Evolutionary conservation across 2,888 invertebrate genomes (phyloP).

Genomic region (Phrixothrix hirtus): DNA sequence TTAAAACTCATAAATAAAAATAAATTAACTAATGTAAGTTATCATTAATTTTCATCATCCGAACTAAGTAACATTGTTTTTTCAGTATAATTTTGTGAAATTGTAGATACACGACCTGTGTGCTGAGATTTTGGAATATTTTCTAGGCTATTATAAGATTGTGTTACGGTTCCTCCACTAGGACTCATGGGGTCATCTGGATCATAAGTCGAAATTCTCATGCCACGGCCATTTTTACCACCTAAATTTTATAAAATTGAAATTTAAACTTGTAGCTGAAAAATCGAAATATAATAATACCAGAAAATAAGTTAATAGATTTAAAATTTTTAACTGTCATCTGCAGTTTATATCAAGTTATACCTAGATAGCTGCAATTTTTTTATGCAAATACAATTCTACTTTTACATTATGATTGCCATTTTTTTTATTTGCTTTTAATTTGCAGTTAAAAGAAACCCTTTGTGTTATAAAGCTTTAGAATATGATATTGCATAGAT

Average conservation of each 20-base stretch:
- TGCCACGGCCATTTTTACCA: slow-evolving; percentile 68
- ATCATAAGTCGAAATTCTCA: slow-evolving; percentile 69
- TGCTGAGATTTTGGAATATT: slow-evolving; percentile 49
- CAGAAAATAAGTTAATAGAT: too few relatives aligned
- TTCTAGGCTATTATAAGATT: slow-evolving; percentile 49
- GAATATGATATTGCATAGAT: too few relatives aligned
- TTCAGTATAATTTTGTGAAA: slow-evolving; percentile 88
- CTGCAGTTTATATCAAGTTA: too few relatives aligned
- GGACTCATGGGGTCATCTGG: slow-evolving; percentile 66
- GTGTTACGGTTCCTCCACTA: slow-evolving; percentile 50
- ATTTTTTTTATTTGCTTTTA: too few relatives aligned
- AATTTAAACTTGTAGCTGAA: too few relatives aligned
- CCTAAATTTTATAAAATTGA: slow-evolving; percentile 50
- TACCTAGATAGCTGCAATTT: too few relatives aligned
- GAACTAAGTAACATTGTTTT: slow-evolving; percentile 94
- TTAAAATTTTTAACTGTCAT: too few relatives aligned
- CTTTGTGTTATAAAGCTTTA: too few relatives aligned
- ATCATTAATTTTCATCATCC: slow-evolving; percentile 74
- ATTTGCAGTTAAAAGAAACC: too few relatives aligned
- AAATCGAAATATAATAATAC: too few relatives aligned
- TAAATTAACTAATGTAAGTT: background rate
- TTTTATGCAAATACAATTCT: too few relatives aligned
- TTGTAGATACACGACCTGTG: slow-evolving; percentile 75
- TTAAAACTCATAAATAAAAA: background rate
- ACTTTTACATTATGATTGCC: too few relatives aligned